phyloP scores from a whole-genome alignment of 2,113 vertebrate genomes.

The Heterocephalus glaber region DNA sequence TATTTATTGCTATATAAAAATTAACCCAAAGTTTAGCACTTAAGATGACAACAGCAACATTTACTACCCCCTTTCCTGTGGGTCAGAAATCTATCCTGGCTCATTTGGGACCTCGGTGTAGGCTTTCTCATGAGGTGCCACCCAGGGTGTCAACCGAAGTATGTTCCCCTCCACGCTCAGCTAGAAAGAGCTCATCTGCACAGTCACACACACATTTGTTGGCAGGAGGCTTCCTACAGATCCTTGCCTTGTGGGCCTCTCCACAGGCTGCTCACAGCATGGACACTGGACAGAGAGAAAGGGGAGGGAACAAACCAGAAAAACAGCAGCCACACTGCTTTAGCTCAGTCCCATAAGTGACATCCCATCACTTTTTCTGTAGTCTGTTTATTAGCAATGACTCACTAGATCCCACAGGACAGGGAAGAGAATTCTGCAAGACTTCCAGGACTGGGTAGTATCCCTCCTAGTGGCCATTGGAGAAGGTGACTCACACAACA shows the following conservation, averaged over 20 bases:
- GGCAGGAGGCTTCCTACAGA: not conserved
- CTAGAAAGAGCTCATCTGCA: not conserved
- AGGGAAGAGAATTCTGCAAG: no score
- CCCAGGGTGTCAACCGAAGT: not conserved
- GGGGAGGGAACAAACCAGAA: not conserved
- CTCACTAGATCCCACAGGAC: not conserved
- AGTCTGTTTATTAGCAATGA: not conserved
- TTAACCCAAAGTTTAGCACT: not conserved
- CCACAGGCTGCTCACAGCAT: not conserved
- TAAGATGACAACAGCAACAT: not conserved
- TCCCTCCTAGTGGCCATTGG: not conserved
- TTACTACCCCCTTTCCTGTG: not conserved
- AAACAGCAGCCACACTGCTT: not conserved
- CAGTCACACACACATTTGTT: not conserved
- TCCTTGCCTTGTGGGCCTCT: not conserved
- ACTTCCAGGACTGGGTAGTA: rapidly evolving
- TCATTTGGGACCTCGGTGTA: not conserved
- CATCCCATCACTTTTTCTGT: not conserved
- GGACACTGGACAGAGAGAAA: not conserved
- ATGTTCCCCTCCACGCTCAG: not conserved
- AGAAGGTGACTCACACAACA: not conserved
- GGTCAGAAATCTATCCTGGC: not conserved
- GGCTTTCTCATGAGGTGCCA: not conserved
- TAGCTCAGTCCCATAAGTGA: not conserved
- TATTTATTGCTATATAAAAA: not conserved